These are phyloP conservation scores for Anodontia alba DNA, from an alignment of 2,888 invertebrate genomes.

Conservation along the genomic window DNA sequence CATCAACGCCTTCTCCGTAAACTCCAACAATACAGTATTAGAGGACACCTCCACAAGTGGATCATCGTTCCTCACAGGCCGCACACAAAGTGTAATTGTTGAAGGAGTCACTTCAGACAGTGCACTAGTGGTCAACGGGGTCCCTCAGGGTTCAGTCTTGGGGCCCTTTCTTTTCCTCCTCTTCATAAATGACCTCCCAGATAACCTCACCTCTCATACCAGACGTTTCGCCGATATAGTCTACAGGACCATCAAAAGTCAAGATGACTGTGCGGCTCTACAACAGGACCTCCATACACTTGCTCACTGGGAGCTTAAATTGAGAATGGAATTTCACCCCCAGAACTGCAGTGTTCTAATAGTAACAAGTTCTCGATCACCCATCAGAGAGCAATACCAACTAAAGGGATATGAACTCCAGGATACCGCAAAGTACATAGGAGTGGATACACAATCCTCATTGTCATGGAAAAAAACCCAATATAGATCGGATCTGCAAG, in stretches of 20 bases:
- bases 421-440: not conserved
- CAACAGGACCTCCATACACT: not conserved
- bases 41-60: not conserved
- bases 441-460: not conserved
- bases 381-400: no score
- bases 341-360: not conserved
- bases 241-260: not conserved
- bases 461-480: not conserved
- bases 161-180: no score
- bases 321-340: not conserved
- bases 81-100: no score
- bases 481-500: not conserved
- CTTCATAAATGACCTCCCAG: no score
- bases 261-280: not conserved
- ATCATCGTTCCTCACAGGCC: not conserved
- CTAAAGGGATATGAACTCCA: no score
- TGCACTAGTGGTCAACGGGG: no score
- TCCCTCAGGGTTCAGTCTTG: no score
- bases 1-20: not conserved
- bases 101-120: no score
- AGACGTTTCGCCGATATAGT: no score
- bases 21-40: not conserved
- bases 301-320: not conserved
- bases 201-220: no score
- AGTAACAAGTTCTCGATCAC: not conserved